Evolutionary conservation across 2,113 vertebrate genomes (phyloP).

Genomic region (Glaucomys volans): DNA sequence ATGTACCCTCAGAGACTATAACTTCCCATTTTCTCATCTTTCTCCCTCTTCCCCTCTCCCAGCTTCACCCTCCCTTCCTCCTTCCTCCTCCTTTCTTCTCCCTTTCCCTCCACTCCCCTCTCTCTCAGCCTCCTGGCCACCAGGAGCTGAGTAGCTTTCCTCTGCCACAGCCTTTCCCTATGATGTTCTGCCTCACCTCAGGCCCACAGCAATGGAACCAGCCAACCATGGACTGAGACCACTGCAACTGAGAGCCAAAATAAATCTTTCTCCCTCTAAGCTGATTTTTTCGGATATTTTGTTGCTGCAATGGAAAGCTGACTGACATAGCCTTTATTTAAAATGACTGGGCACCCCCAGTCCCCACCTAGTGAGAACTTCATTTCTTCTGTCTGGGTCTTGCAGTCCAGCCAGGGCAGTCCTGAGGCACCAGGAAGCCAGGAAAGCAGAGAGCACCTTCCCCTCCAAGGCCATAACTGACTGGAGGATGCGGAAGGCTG

Average conservation of each 20-base stretch:
- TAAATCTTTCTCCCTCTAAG: neutral
- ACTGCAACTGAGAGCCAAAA: neutral
- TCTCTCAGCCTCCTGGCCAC: neutral
- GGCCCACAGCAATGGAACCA: neutral
- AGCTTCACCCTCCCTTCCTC: no score
- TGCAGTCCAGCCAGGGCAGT: neutral
- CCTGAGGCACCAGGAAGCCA: neutral
- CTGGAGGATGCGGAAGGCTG: neutral
- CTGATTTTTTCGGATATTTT: neutral
- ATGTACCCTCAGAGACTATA: neutral
- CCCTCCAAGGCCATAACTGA: neutral
- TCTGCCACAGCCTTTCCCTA: neutral
- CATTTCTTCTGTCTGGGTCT: neutral
- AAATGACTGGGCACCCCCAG: neutral
- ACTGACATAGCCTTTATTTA: neutral
- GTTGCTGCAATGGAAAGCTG: neutral
- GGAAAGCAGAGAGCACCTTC: neutral
- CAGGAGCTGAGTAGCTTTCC: neutral
- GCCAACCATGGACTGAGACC: neutral
- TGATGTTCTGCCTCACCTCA: neutral
- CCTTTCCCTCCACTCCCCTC: no score
- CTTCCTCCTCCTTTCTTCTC: no score
- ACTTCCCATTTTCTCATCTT: neutral
- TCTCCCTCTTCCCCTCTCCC: no score
- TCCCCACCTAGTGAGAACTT: neutral